Evolutionary conservation across 2,113 vertebrate genomes (phyloP).

Genomic region (Bufo bufo): DNA sequence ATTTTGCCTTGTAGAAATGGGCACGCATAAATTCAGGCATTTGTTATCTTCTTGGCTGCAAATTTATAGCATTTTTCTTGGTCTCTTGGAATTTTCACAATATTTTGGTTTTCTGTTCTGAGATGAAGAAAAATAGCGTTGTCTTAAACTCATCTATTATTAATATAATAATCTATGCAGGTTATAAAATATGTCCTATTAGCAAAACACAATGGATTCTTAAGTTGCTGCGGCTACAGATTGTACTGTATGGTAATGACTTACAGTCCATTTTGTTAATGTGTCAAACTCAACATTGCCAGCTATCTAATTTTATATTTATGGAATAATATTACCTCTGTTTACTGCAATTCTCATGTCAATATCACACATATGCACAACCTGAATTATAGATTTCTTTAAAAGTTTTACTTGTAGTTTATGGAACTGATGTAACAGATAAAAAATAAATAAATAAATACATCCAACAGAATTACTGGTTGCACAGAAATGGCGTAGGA

Average conservation of each 20-base stretch:
- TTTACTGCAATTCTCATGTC: slow-evolving; percentile 22
- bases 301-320: slow-evolving; percentile 38
- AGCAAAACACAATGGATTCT: slow-evolving; percentile 27
- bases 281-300: slow-evolving; percentile 3
- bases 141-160: slow-evolving; percentile 31
- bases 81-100: neutral
- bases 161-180: slow-evolving; percentile 35
- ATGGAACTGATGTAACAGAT: neutral
- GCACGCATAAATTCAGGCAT: neutral
- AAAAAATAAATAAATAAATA: neutral
- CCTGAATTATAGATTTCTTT: neutral
- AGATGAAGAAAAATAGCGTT: slow-evolving; percentile 33
- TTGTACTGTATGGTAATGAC: slow-evolving; percentile 25
- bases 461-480: too few relatives aligned
- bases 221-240: neutral
- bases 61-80: neutral
- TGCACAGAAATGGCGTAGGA: too few relatives aligned
- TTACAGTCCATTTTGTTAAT: slow-evolving; percentile 11
- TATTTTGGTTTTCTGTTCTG: neutral
- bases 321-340: slow-evolving; percentile 40
- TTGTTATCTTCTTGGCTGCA: neutral
- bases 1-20: too few relatives aligned
- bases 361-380: neutral
- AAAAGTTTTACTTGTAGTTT: neutral
- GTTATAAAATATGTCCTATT: slow-evolving; percentile 26